Evolutionary conservation across 2,797 vertebrate genomes (phyloP).

Genomic region (Meda fulgida): DNA sequence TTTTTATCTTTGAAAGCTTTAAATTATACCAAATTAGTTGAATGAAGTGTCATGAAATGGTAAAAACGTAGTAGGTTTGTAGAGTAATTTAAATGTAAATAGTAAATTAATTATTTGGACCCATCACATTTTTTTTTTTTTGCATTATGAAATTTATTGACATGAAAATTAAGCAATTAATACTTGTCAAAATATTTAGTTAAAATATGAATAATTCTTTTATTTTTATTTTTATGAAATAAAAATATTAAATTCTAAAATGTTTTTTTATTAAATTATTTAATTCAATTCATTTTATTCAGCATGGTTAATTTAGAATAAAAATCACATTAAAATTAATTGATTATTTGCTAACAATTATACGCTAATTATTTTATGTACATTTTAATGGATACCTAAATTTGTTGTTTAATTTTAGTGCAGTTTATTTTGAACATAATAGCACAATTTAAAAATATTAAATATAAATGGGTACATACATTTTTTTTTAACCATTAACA

Average conservation of each 20-base stretch:
- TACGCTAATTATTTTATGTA: background rate
- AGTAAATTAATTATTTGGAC: background rate
- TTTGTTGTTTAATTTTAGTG: background rate
- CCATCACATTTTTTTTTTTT: background rate
- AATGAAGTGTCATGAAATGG: background rate
- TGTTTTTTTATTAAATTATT: background rate
- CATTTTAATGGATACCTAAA: background rate
- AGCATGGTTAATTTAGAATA: background rate
- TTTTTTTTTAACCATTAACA: background rate
- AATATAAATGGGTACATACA: background rate
- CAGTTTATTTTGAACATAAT: background rate
- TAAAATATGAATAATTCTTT: background rate
- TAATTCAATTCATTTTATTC: background rate
- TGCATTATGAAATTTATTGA: background rate
- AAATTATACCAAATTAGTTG: background rate
- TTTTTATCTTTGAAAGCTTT: background rate
- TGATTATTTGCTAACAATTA: background rate
- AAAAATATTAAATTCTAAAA: background rate
- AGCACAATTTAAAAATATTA: background rate
- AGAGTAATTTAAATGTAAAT: background rate
- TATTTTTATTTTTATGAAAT: background rate
- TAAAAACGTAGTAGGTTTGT: too few relatives aligned
- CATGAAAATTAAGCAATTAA: background rate
- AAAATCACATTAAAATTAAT: background rate
- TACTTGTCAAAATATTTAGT: background rate